A percentile compares a stretch with the other conserved stretches of the same genome.
phyloP scores from a whole-genome alignment of 2,888 invertebrate genomes.

The Ornithoptera priamus region DNA sequence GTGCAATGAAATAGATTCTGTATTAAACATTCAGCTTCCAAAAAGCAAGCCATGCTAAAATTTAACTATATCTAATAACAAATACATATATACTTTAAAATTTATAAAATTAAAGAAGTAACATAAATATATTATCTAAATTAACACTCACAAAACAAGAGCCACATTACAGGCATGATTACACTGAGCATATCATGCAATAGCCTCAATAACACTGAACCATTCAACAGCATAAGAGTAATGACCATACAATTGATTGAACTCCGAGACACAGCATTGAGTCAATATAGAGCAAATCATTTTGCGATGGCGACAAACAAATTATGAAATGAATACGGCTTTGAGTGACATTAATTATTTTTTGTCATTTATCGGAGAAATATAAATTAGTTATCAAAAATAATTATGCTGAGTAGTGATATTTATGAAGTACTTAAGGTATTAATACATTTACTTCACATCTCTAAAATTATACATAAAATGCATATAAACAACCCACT shows the following conservation, averaged over 20 bases:
- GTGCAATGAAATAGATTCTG: no score
- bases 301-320: not conserved
- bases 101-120: not conserved
- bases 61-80: not conserved
- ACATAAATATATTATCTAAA: not conserved
- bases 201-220: conserved; percentile 7
- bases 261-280: conserved; percentile 16
- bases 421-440: no score
- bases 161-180: conserved; percentile 24
- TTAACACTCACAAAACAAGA: conserved; percentile 23
- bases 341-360: no score
- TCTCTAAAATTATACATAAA: no score
- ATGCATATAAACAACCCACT: no score
- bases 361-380: no score
- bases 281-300: conserved; percentile 23
- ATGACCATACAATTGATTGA: conserved; percentile 31
- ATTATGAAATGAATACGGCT: no score
- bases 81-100: not conserved
- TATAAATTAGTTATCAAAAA: no score
- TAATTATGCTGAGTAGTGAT: no score
- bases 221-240: conserved; percentile 9
- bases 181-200: not conserved
- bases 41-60: no score
- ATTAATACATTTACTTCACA: no score
- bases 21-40: no score